phyloP scores from a whole-genome alignment of 35 echinoderm and acorn worm species.

The Heliocidaris erythrogramma region DNA sequence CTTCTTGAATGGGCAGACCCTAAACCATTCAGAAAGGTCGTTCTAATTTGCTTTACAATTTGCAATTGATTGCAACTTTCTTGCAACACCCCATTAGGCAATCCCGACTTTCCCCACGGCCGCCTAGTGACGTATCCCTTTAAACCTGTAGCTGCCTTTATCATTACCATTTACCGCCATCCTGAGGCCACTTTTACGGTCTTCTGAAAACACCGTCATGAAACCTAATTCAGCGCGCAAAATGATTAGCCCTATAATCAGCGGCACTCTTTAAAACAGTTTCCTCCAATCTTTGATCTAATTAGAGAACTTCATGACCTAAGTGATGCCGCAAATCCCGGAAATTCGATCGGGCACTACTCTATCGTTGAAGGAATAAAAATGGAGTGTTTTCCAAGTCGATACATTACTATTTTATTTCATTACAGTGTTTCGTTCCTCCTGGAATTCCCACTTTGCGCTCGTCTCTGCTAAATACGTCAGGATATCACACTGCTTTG shows the following conservation, averaged over 20 bases:
- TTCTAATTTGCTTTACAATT: too few relatives aligned
- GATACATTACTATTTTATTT: background rate
- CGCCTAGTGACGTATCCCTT: too few relatives aligned
- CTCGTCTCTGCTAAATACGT: background rate
- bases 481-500: too few relatives aligned
- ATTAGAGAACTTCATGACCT: background rate
- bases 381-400: background rate
- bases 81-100: too few relatives aligned
- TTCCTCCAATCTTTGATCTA: background rate
- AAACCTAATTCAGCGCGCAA: background rate
- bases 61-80: too few relatives aligned
- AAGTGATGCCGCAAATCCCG: background rate
- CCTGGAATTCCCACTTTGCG: background rate
- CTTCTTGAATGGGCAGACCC: too few relatives aligned
- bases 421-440: background rate
- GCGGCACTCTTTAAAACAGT: background rate
- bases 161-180: too few relatives aligned
- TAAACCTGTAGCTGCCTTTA: too few relatives aligned
- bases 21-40: too few relatives aligned
- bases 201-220: background rate
- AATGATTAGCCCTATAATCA: background rate
- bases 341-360: background rate
- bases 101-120: too few relatives aligned
- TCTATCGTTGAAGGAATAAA: background rate
- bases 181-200: too few relatives aligned